Percentiles rank a stretch among this genome's conserved stretches.
Evolutionary conservation across 2,113 vertebrate genomes (phyloP).

Genomic region (Hypomesus transpacificus): DNA sequence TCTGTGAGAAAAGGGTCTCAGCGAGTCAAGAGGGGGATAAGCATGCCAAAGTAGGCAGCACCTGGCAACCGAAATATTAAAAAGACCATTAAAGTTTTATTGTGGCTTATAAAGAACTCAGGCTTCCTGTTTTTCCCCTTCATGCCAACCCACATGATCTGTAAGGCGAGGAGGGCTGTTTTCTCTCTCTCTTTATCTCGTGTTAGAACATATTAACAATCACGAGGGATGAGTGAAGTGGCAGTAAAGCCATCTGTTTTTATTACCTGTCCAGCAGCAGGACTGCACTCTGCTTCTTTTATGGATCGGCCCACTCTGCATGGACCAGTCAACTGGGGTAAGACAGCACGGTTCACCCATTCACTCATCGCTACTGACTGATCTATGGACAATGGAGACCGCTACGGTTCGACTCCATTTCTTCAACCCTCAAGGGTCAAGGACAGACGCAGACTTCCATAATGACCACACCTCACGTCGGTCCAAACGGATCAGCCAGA

Average conservation of each 20-base stretch:
- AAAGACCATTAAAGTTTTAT: slow-evolving; percentile 53
- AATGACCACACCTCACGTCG: no score
- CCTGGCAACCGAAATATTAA: slow-evolving; percentile 63
- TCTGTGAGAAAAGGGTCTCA: slow-evolving; percentile 17
- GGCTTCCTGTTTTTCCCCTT: slow-evolving; percentile 51
- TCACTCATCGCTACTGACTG: slow-evolving; percentile 10
- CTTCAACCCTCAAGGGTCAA: no score
- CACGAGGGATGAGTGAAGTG: slow-evolving; percentile 47
- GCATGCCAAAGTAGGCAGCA: slow-evolving; percentile 47
- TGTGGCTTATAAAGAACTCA: slow-evolving; percentile 48
- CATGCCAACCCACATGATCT: slow-evolving; percentile 23
- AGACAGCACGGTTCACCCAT: slow-evolving; percentile 4
- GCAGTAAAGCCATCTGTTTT: slow-evolving; percentile 55
- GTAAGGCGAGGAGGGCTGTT: background rate
- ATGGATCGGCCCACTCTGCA: slow-evolving; percentile 46
- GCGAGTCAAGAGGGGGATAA: slow-evolving; percentile 22
- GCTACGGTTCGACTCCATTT: no score
- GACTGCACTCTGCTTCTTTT: slow-evolving; percentile 46
- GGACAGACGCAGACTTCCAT: no score
- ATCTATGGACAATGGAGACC: slow-evolving; percentile 7
- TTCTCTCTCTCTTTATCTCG: background rate
- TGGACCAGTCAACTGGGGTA: slow-evolving; percentile 19
- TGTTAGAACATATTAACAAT: slow-evolving; percentile 38
- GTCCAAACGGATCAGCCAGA: no score
- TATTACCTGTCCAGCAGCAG: slow-evolving; percentile 52